A percentile compares a stretch with the other conserved stretches of the same genome.
Evolutionary conservation across 2,888 invertebrate genomes (phyloP).

Genomic region (Caenorhabditis japonica): DNA sequence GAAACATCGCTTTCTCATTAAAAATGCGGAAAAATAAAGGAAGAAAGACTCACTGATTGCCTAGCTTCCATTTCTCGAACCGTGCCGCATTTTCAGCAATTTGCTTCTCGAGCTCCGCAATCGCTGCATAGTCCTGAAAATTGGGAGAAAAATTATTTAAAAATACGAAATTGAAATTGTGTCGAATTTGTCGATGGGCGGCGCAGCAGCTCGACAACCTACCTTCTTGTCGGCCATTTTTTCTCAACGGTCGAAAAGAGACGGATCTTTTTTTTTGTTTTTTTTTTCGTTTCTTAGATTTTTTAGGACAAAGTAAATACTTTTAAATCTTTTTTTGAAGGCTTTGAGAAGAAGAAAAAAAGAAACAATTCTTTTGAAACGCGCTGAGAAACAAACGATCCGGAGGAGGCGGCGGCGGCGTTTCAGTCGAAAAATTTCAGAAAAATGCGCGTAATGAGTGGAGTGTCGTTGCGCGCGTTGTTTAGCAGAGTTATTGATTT

Average conservation of each 20-base stretch:
- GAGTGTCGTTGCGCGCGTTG: slow-evolving; percentile 32
- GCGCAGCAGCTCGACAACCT: slow-evolving; percentile 20
- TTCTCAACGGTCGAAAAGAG: slow-evolving; percentile 26
- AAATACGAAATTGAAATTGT: background rate
- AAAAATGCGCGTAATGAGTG: background rate
- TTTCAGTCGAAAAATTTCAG: too few species aligned
- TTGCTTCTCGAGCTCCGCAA: slow-evolving; percentile 40
- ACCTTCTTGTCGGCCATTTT: slow-evolving; percentile 43
- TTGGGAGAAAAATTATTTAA: background rate
- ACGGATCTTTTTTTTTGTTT: slow-evolving; percentile 1
- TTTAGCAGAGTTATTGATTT: slow-evolving; percentile 7
- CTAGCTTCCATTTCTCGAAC: slow-evolving; percentile 49
- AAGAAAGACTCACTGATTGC: slow-evolving; percentile 32
- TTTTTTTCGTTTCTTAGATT: slow-evolving; percentile 6
- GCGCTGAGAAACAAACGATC: background rate
- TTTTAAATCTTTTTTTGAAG: too few species aligned
- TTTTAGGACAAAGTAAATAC: too few species aligned
- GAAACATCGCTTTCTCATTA: background rate
- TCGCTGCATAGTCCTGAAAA: slow-evolving; percentile 45
- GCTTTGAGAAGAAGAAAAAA: too few species aligned
- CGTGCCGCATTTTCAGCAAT: slow-evolving; percentile 30
- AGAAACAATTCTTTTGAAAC: background rate
- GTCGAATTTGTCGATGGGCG: slow-evolving; percentile 12
- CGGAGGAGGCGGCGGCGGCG: too few species aligned
- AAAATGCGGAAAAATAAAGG: too few species aligned